Percentiles rank a stretch among this genome's conserved stretches.
phyloP scores from a whole-genome alignment of 2,797 vertebrate species.

The Gymnodraco acuticeps region DNA sequence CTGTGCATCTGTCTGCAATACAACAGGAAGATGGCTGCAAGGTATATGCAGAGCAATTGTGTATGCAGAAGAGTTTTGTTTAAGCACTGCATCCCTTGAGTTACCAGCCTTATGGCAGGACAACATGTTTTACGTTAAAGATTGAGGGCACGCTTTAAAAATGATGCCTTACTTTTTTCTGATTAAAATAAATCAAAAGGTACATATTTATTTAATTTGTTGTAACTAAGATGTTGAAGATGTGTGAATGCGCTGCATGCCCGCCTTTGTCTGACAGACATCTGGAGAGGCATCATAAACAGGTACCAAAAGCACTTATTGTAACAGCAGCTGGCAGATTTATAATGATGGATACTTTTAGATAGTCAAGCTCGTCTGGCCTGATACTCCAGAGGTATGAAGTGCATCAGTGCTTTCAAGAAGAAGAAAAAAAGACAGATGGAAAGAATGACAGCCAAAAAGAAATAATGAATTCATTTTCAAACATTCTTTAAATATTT shows the following conservation, averaged over 20 bases:
- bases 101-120: slow-evolving; percentile 33
- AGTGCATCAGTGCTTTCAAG: slow-evolving; percentile 55
- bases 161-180: not conserved
- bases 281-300: slow-evolving; percentile 61
- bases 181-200: slow-evolving; percentile 11
- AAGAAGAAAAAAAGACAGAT: slow-evolving; percentile 30
- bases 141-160: not conserved
- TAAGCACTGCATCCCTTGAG: slow-evolving; percentile 52
- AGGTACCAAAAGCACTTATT: slow-evolving; percentile 59
- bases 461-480: slow-evolving; percentile 17
- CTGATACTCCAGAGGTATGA: slow-evolving; percentile 60
- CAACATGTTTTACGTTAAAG: slow-evolving; percentile 22
- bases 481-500: slow-evolving; percentile 32
- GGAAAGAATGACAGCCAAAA: slow-evolving; percentile 20
- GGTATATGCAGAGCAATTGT: slow-evolving; percentile 61
- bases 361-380: slow-evolving; percentile 58
- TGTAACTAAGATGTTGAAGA: slow-evolving; percentile 33
- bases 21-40: slow-evolving; percentile 68
- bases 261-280: slow-evolving; percentile 53
- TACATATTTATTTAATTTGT: slow-evolving; percentile 23
- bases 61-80: slow-evolving; percentile 65
- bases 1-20: slow-evolving; percentile 75
- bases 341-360: slow-evolving; percentile 71
- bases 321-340: slow-evolving; percentile 68
- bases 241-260: slow-evolving; percentile 44